Percentiles rank a stretch among this genome's conserved stretches.
Conservation (phyloP, 2,888 invertebrate genomes). For the Blastobasis adustella region DNA sequence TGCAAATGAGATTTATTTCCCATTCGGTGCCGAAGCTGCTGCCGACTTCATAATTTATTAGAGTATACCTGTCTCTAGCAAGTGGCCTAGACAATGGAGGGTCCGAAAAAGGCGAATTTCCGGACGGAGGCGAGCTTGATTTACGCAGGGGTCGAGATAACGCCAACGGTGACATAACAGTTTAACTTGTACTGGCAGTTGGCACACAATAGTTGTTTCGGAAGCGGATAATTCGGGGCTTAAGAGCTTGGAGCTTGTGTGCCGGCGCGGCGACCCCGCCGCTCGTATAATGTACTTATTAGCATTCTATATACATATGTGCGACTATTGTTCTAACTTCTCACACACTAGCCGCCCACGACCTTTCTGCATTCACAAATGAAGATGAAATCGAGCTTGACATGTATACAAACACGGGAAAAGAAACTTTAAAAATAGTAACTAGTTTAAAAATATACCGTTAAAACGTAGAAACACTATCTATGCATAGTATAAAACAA, state of each 20-base stretch:
- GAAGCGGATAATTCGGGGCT: conserved; percentile 17
- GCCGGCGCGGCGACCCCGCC: conserved; percentile 18
- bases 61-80: conserved; percentile 7
- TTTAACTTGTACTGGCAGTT: conserved; percentile 5
- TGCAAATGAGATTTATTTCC: background rate
- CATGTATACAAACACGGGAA: conserved; percentile 28
- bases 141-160: conserved; percentile 8
- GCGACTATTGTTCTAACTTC: conserved; percentile 47
- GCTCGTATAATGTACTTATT: conserved; percentile 33
- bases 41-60: conserved; percentile 4
- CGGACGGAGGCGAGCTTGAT: conserved; percentile 5
- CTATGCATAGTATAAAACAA: no score
- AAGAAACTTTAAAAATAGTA: no score
- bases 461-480: no score
- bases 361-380: conserved; percentile 43
- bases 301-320: conserved; percentile 56
- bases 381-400: conserved; percentile 46
- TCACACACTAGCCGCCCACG: conserved; percentile 55
- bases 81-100: conserved; percentile 1
- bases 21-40: background rate
- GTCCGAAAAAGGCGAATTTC: conserved; percentile 3
- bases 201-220: conserved; percentile 8
- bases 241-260: conserved; percentile 15
- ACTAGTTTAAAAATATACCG: no score
- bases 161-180: conserved; percentile 10